Conservation (phyloP, 2,797 vertebrate species). For the Pelodytes ibericus region DNA sequence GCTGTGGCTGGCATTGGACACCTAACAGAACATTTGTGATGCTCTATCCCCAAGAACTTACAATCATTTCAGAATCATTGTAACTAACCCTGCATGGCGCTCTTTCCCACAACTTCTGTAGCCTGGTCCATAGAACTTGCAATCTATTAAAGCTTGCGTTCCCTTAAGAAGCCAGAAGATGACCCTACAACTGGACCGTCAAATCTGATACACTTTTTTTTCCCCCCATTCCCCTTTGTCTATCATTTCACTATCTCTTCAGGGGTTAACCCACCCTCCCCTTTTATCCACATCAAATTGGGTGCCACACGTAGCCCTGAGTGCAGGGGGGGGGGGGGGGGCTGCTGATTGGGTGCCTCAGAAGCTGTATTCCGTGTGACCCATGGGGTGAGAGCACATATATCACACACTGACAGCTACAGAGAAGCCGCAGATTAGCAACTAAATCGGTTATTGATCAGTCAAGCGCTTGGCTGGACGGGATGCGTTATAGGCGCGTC, state of each 20-base stretch:
- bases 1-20: no score
- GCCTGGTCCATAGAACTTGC: not conserved
- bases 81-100: not conserved
- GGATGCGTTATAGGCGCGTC: slow-evolving; percentile 55
- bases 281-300: slow-evolving; percentile 51
- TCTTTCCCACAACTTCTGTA: not conserved
- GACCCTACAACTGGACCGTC: not conserved
- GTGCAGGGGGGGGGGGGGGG: slow-evolving; percentile 30
- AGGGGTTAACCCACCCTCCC: slow-evolving; percentile 40
- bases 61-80: not conserved
- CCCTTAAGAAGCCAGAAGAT: not conserved
- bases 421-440: slow-evolving; percentile 98
- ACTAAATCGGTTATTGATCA: slow-evolving; percentile 99
- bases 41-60: not conserved
- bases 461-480: slow-evolving; percentile 56
- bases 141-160: not conserved
- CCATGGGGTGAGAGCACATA: slow-evolving; percentile 93
- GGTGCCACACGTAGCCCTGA: slow-evolving; percentile 52
- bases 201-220: slow-evolving; percentile 15
- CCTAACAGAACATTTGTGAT: no score
- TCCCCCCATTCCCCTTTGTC: no score
- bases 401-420: slow-evolving; percentile 98
- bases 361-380: slow-evolving; percentile 80
- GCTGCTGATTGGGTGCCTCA: slow-evolving; percentile 53
- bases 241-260: slow-evolving; percentile 5